phyloP scores from a whole-genome alignment of 2,888 invertebrate species.

The Silvanus unidentatus region DNA sequence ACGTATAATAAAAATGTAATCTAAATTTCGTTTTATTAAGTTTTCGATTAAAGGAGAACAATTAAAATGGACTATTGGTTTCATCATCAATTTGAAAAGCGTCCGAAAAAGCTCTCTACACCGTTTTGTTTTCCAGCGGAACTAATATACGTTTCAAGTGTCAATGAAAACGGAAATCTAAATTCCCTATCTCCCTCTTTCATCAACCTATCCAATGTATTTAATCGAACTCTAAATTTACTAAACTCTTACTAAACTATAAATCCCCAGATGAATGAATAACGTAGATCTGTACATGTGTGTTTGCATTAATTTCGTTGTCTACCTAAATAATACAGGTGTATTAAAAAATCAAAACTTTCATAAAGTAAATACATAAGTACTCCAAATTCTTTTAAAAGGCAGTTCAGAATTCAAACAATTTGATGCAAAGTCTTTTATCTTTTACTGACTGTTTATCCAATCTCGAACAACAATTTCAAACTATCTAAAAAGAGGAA shows the following conservation, averaged over 20 bases:
- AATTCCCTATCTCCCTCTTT: conserved; percentile 13
- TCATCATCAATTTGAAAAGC: conserved; percentile 31
- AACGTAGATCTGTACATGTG: no score
- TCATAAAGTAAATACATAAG: no score
- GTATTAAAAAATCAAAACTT: no score
- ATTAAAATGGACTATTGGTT: conserved; percentile 20
- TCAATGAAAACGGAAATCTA: conserved; percentile 27
- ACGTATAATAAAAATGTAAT: not conserved
- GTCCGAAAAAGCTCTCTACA: conserved; percentile 13
- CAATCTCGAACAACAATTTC: no score
- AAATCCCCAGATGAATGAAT: no score
- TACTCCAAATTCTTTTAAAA: no score
- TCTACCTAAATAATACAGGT: no score
- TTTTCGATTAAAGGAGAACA: conserved; percentile 3
- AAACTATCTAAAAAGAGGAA: no score
- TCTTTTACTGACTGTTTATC: no score
- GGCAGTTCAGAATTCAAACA: no score
- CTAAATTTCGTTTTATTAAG: conserved; percentile 3
- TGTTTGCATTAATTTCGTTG: no score
- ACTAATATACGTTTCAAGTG: conserved; percentile 31
- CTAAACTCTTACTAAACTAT: not conserved
- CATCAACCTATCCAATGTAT: not conserved
- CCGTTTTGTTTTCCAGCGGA: conserved; percentile 27
- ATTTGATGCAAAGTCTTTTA: no score
- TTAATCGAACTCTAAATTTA: not conserved